phyloP scores from a whole-genome alignment of 2,888 invertebrate species.

The Melanophora roralis region DNA sequence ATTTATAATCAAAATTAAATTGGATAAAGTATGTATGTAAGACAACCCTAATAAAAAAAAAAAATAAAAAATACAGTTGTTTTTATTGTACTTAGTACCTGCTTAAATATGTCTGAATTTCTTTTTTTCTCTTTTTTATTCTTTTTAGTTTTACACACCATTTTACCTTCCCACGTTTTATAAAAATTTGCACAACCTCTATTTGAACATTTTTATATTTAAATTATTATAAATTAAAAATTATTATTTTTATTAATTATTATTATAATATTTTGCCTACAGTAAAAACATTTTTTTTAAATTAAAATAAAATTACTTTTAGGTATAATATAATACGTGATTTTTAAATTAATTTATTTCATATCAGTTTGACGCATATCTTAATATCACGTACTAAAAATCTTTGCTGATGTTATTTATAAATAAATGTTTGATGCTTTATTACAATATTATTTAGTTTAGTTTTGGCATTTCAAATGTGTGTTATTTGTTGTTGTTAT shows the following conservation, averaged over 20 bases:
- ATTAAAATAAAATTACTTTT: not conserved
- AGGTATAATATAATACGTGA: conserved; percentile 35
- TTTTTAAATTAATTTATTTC: not conserved
- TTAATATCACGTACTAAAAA: conserved; percentile 22
- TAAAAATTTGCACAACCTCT: conserved; percentile 28
- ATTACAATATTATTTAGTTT: conserved; percentile 32
- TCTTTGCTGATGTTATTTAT: conserved; percentile 9
- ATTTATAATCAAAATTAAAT: too few relatives aligned
- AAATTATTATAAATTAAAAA: conserved; percentile 35
- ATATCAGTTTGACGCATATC: not conserved
- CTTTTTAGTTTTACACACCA: not conserved
- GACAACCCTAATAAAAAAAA: too few relatives aligned
- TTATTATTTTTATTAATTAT: not conserved
- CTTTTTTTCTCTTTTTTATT: too few relatives aligned
- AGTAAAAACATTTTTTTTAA: not conserved
- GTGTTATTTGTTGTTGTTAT: not conserved
- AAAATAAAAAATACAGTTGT: too few relatives aligned
- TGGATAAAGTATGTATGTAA: too few relatives aligned
- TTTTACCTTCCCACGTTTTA: conserved; percentile 17
- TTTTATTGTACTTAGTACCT: too few relatives aligned
- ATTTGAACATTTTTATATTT: conserved; percentile 36
- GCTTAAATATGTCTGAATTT: too few relatives aligned
- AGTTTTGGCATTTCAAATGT: conserved; percentile 14
- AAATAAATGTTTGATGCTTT: conserved; percentile 24
- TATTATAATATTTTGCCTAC: not conserved